Evolutionary conservation across 2,888 invertebrate genomes (phyloP), one percentile per base, ranked within the genome.

Genomic region (Drosophila pegasa): DNA sequence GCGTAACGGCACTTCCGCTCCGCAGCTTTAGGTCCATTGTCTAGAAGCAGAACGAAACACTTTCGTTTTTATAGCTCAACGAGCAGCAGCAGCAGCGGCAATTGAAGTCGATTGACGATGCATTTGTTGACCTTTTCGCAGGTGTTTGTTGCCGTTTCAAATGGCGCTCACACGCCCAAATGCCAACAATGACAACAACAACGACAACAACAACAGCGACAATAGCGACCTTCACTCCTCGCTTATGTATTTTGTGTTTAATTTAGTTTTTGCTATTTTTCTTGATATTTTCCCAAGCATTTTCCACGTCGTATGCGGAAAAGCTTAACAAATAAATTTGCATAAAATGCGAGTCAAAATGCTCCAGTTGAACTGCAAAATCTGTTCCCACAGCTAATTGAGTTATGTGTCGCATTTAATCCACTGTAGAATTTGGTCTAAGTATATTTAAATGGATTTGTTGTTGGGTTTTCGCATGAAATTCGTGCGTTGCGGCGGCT

Each of bases 261-360:
- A n/a, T 35, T 35, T 9, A n/a, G 20, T 29, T 33, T 20, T 48
- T 18, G 9, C 14, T 7, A n/a, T 18, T 29, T 29, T 48, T 29
- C 18, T 2, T 14, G 2, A 50, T 31, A 25, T 69, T 52, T 82
- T 84, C 77, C 69, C 87, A 80, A 62, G 87, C 88, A 40, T 75
- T 87, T 85, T 80, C 76, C 80, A 62, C 35, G 59, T 71, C 66
- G 71, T 79, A 85, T 84, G 87, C 88, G 85, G 88, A 85, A 85
- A 84, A 88, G 85, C 71, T 72, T 84, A 71, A 55, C 74, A 33
- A 73, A 45, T 45, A 45, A 47, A 87, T 85, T 85, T 83, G 84
- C 87, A 88, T 88, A 80, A 75, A 76, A 75, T 83, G 58, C 52
- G 31, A 64, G 52, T 56, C 45, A 29, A 45, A 55, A 69, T 67